Percentiles rank a stretch among this genome's conserved stretches.
These are phyloP conservation scores for Lagodon rhomboides DNA, from an alignment of 2,797 vertebrate genomes.

Conservation along the genomic window DNA sequence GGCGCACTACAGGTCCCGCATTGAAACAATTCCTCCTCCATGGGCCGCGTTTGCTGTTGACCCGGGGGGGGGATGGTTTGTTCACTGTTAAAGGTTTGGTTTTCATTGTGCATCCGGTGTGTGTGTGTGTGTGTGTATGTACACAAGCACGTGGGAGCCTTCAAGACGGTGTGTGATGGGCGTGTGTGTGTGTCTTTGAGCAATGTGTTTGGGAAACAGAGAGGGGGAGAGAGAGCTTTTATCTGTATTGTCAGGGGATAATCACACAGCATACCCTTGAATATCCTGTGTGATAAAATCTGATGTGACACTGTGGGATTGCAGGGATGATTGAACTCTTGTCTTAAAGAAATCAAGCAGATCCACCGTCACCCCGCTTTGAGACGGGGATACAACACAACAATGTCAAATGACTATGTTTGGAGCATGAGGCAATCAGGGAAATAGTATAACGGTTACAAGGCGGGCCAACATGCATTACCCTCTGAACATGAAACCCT, in stretches of 20 bases:
- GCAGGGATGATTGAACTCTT: slow-evolving; percentile 77
- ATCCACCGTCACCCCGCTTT: slow-evolving; percentile 61
- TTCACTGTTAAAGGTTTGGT: slow-evolving; percentile 54
- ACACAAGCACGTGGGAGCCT: slow-evolving; percentile 35
- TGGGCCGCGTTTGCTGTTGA: slow-evolving; percentile 63
- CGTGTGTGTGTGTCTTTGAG: slow-evolving; percentile 58
- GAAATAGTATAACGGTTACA: slow-evolving; percentile 54
- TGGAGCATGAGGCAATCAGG: slow-evolving; percentile 65
- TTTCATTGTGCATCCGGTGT: slow-evolving; percentile 49
- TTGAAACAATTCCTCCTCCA: slow-evolving; percentile 77
- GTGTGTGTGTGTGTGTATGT: slow-evolving; percentile 19
- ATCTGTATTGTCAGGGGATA: slow-evolving; percentile 77
- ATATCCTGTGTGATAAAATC: slow-evolving; percentile 78
- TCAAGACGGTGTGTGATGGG: slow-evolving; percentile 42
- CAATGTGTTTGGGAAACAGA: slow-evolving; percentile 64
- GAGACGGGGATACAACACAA: slow-evolving; percentile 63
- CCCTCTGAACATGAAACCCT: slow-evolving; percentile 47
- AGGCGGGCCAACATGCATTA: slow-evolving; percentile 51
- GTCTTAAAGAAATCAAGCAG: slow-evolving; percentile 81
- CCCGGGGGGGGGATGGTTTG: slow-evolving; percentile 38
- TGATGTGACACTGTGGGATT: slow-evolving; percentile 73
- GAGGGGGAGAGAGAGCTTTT: slow-evolving; percentile 60
- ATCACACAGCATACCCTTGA: slow-evolving; percentile 77
- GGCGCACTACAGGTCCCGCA: slow-evolving; percentile 56
- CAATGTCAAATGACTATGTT: slow-evolving; percentile 71